Conservation (phyloP, 2,113 vertebrate genomes). For the Hippocampus zosterae region DNA sequence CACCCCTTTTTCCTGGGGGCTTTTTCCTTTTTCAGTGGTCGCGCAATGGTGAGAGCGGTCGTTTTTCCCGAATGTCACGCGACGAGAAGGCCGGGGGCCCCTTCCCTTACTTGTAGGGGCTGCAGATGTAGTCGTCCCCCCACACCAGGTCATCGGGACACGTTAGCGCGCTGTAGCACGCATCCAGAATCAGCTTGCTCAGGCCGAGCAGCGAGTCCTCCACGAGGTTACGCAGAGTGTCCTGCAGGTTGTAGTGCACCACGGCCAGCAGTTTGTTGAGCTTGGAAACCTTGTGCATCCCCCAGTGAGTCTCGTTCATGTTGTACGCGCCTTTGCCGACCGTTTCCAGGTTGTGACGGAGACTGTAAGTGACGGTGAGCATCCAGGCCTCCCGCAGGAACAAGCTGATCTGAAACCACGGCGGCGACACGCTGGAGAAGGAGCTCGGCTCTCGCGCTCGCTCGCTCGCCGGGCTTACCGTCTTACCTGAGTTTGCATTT, state of each 20-base stretch:
- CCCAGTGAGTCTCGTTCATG: conserved; percentile 74
- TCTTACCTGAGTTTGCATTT: conserved; percentile 79
- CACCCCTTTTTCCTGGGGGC: too few species aligned
- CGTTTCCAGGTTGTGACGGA: conserved; percentile 70
- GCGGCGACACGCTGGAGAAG: neutral
- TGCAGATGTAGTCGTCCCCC: conserved; percentile 78
- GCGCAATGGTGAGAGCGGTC: too few species aligned
- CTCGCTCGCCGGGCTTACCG: too few species aligned
- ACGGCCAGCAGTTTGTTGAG: conserved; percentile 78
- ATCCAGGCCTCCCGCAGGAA: conserved; percentile 83
- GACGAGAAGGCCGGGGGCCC: neutral
- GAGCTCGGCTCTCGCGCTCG: neutral
- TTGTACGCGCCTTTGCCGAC: conserved; percentile 72
- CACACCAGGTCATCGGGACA: conserved; percentile 79
- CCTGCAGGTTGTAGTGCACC: conserved; percentile 79
- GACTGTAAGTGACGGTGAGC: conserved; percentile 62
- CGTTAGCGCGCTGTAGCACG: conserved; percentile 71
- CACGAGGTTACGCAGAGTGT: conserved; percentile 81
- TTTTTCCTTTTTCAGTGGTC: too few species aligned
- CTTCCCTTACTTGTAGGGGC: conserved; percentile 78
- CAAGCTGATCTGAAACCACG: conserved; percentile 70
- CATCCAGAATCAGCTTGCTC: conserved; percentile 74
- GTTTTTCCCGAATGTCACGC: neutral
- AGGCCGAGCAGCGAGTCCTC: conserved; percentile 78
- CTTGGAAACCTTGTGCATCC: conserved; percentile 79